A percentile compares a stretch with the other conserved stretches of the same genome.
Evolutionary conservation across 2,888 invertebrate genomes (phyloP).

Genomic region (Neoaliturus tenellus): DNA sequence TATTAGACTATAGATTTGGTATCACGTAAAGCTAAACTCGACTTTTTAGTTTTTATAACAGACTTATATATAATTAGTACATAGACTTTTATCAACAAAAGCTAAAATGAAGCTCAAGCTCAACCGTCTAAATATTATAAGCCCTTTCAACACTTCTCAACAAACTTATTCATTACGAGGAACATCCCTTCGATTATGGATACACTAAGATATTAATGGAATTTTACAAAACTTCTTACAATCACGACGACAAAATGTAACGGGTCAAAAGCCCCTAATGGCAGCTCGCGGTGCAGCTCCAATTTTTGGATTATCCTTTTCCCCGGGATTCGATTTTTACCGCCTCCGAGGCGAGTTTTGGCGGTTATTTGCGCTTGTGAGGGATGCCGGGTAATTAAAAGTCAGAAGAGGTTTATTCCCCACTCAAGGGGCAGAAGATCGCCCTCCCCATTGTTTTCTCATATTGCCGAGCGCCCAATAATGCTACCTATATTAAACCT

Average conservation of each 20-base stretch:
- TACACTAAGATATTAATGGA: neutral
- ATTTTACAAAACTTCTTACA: neutral
- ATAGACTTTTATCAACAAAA: too few relatives aligned
- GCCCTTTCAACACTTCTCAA: neutral
- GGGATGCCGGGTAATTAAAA: slow-evolving; percentile 58
- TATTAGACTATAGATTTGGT: too few relatives aligned
- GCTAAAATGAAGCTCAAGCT: too few relatives aligned
- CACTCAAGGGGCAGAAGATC: slow-evolving; percentile 16
- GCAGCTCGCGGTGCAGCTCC: too few relatives aligned
- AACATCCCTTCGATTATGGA: neutral
- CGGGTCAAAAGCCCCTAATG: neutral
- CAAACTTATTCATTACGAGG: neutral
- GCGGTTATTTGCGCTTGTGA: slow-evolving; percentile 18
- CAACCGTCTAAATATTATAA: too few relatives aligned
- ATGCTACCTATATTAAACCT: slow-evolving; percentile 50
- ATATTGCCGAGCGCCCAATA: slow-evolving; percentile 36
- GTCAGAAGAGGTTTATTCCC: slow-evolving; percentile 58
- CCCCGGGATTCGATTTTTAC: neutral
- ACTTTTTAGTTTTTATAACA: too few relatives aligned
- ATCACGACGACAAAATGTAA: neutral
- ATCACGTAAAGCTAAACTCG: too few relatives aligned
- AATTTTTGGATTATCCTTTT: neutral
- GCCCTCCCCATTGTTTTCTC: slow-evolving; percentile 40
- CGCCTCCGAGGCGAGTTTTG: slow-evolving; percentile 11
- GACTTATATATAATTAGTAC: too few relatives aligned